phyloP scores from a whole-genome alignment of 2,113 vertebrate genomes.

The Monarcha castaneiventris region DNA sequence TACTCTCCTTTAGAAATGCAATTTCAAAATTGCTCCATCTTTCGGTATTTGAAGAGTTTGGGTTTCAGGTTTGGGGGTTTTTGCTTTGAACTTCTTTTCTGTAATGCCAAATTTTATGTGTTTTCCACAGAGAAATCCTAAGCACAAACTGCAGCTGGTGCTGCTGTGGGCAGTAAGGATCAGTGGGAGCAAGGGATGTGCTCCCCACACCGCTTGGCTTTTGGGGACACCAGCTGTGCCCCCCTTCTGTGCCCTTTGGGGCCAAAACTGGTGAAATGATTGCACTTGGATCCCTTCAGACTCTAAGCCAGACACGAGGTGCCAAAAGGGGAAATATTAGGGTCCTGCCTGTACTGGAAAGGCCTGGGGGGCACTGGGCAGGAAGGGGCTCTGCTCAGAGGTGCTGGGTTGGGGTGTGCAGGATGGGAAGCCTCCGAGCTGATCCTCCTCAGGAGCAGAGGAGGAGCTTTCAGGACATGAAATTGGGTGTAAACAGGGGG shows the following conservation, averaged over 20 bases:
- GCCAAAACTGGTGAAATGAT: neutral
- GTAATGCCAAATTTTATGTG: neutral
- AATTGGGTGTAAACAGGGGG: neutral
- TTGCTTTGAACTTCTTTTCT: neutral
- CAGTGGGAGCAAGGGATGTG: neutral
- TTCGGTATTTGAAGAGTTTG: neutral
- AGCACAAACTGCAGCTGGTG: neutral
- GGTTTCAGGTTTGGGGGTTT: neutral
- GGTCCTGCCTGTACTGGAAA: neutral
- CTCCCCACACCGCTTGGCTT: neutral
- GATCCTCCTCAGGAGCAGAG: neutral
- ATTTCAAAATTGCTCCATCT: neutral
- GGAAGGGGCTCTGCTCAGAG: neutral
- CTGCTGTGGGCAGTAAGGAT: neutral
- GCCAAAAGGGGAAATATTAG: neutral
- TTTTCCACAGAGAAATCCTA: neutral
- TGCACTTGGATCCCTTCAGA: neutral
- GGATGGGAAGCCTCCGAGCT: neutral
- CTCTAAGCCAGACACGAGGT: neutral
- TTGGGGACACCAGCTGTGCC: neutral
- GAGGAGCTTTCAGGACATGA: neutral
- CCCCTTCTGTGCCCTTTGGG: neutral
- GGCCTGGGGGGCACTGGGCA: accelerated
- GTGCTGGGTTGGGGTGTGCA: neutral
- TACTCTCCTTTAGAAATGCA: neutral